phyloP scores from a whole-genome alignment of 2,797 vertebrate genomes.

The Sebastes hubbsi region DNA sequence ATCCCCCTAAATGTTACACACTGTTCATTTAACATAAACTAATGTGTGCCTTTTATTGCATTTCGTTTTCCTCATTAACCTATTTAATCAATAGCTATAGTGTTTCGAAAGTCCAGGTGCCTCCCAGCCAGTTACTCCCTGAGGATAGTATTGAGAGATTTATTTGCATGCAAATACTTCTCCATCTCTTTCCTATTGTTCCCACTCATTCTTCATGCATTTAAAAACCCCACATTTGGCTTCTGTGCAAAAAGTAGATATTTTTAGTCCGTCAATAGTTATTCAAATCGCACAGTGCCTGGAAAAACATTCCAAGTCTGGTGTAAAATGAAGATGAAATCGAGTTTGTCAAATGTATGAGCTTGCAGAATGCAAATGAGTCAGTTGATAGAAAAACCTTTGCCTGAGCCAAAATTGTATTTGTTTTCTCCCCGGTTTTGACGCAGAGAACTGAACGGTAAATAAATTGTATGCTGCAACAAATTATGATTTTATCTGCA shows the following conservation, averaged over 20 bases:
- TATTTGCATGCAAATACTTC: conserved; percentile 32
- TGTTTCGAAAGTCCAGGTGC: conserved; percentile 1
- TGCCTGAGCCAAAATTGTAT: conserved; percentile 45
- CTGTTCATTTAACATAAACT: neutral
- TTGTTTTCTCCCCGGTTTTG: conserved; percentile 50
- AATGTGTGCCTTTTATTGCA: neutral
- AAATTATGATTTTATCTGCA: conserved; percentile 46
- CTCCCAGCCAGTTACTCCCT: neutral
- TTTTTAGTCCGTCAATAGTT: conserved; percentile 64
- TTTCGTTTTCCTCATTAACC: neutral
- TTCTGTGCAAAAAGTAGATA: conserved; percentile 44
- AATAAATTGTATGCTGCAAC: conserved; percentile 31
- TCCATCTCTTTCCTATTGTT: conserved; percentile 27
- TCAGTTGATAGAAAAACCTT: conserved; percentile 59
- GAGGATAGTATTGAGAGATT: neutral
- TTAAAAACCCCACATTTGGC: conserved; percentile 52
- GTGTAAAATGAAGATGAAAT: conserved; percentile 68
- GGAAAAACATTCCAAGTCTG: conserved; percentile 55
- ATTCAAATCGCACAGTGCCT: conserved; percentile 57
- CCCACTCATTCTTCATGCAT: conserved; percentile 46
- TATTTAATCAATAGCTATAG: neutral
- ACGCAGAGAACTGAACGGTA: conserved; percentile 29
- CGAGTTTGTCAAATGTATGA: conserved; percentile 68
- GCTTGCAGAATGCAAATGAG: conserved; percentile 75
- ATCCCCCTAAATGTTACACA: too few relatives aligned